phyloP scores from a whole-genome alignment of 2,888 invertebrate genomes.

The Nebria salina region DNA sequence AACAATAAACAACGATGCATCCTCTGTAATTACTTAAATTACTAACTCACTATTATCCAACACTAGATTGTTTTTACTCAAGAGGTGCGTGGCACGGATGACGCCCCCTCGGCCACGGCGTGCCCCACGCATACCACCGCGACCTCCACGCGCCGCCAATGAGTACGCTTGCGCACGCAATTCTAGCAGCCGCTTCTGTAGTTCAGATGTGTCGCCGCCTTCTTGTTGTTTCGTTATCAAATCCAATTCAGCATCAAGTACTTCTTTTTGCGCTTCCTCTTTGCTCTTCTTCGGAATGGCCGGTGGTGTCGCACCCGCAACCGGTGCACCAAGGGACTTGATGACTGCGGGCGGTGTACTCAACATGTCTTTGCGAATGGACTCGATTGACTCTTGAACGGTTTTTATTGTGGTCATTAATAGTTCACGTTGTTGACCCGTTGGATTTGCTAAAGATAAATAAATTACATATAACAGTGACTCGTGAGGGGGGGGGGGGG shows the following conservation, averaged over 20 bases:
- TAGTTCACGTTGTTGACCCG: conserved; percentile 78
- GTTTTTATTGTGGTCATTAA: conserved; percentile 84
- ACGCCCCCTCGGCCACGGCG: conserved; percentile 60
- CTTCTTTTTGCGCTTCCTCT: conserved; percentile 87
- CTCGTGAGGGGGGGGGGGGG: background rate
- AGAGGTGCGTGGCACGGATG: conserved; percentile 54
- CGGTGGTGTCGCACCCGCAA: conserved; percentile 45
- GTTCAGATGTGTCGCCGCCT: conserved; percentile 85
- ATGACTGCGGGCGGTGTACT: conserved; percentile 56
- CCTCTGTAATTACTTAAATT: background rate
- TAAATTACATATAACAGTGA: conserved; percentile 20
- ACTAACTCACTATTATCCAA: conserved; percentile 50
- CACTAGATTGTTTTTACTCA: conserved; percentile 59
- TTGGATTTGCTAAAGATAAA: conserved; percentile 62
- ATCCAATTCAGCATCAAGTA: conserved; percentile 91
- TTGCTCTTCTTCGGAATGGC: conserved; percentile 70
- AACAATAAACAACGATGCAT: background rate
- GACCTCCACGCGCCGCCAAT: conserved; percentile 54
- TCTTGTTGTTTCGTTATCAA: conserved; percentile 88
- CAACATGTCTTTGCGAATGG: conserved; percentile 74
- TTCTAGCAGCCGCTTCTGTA: conserved; percentile 81
- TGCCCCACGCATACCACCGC: conserved; percentile 55
- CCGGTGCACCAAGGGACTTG: conserved; percentile 47
- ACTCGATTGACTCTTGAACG: conserved; percentile 85
- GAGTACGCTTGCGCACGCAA: conserved; percentile 70